Conservation (phyloP, 2,113 vertebrate genomes). For the Excalfactoria chinensis region DNA sequence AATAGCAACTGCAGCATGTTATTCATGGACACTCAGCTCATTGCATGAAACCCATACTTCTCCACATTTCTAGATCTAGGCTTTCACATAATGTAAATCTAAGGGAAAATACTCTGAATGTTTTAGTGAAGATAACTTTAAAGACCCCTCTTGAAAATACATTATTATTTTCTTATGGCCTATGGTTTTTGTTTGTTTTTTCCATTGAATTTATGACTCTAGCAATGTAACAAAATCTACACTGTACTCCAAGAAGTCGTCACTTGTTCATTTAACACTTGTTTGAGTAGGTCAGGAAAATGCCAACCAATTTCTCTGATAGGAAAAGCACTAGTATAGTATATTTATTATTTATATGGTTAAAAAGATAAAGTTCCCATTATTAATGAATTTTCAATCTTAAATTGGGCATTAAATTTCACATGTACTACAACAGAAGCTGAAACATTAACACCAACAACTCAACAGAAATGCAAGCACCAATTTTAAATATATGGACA, state of each 20-base stretch:
- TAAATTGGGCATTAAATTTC: not conserved
- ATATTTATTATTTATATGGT: not conserved
- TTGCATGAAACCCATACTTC: fast-evolving
- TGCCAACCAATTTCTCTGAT: fast-evolving
- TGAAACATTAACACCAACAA: not conserved
- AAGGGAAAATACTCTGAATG: not conserved
- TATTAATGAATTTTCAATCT: not conserved
- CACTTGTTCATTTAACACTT: not conserved
- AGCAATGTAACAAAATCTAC: not conserved
- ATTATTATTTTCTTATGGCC: not conserved
- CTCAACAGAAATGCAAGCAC: not conserved
- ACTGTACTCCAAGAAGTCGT: not conserved
- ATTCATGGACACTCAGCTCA: not conserved
- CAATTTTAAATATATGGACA: not conserved
- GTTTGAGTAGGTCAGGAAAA: not conserved
- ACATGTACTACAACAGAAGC: not conserved
- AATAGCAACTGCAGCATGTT: not conserved
- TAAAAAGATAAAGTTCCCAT: not conserved
- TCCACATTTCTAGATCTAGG: not conserved
- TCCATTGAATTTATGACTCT: not conserved
- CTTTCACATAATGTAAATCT: not conserved
- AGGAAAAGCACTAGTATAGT: not conserved
- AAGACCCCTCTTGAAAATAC: not conserved
- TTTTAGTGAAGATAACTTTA: not conserved
- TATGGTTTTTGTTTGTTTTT: not conserved